Percentiles rank a stretch among this genome's conserved stretches.
Evolutionary conservation across 1,140 invertebrate genomes (phyloP).

Genomic region (Stegodyphus mimosarum): DNA sequence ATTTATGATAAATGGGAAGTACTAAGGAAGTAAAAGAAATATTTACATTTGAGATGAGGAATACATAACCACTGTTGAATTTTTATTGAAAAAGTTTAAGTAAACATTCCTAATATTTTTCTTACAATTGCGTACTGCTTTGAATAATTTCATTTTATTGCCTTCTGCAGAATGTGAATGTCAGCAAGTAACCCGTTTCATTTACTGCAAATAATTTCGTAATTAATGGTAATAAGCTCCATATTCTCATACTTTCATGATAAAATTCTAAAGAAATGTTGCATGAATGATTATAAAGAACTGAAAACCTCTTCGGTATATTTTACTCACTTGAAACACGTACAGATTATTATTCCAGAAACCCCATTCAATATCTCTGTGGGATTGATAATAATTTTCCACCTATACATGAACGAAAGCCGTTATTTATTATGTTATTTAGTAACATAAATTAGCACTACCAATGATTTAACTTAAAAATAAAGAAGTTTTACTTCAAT

Average conservation of each 20-base stretch:
- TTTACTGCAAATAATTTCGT: too few relatives aligned
- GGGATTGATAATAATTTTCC: slow-evolving; percentile 26
- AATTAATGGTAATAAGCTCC: too few relatives aligned
- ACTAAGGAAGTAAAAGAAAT: not conserved
- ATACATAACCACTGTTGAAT: not conserved
- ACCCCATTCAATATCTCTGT: slow-evolving; percentile 63
- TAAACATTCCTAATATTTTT: not conserved
- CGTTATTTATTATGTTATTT: not conserved
- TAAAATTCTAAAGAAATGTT: not conserved
- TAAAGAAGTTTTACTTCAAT: not conserved
- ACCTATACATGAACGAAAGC: not conserved
- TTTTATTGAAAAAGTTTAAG: not conserved
- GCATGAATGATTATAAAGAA: not conserved
- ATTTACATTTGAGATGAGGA: not conserved
- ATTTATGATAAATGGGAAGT: too few relatives aligned
- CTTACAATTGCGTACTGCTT: too few relatives aligned
- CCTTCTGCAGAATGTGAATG: too few relatives aligned
- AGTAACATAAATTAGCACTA: not conserved
- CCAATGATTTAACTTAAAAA: not conserved
- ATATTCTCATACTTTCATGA: not conserved
- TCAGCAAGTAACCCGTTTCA: too few relatives aligned
- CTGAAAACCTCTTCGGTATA: not conserved
- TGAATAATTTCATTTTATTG: too few relatives aligned
- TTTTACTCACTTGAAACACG: slow-evolving; percentile 14
- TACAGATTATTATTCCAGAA: slow-evolving; percentile 29